Evolutionary conservation across 2,113 vertebrate genomes (phyloP).

Genomic region (Perca schrenkii): DNA sequence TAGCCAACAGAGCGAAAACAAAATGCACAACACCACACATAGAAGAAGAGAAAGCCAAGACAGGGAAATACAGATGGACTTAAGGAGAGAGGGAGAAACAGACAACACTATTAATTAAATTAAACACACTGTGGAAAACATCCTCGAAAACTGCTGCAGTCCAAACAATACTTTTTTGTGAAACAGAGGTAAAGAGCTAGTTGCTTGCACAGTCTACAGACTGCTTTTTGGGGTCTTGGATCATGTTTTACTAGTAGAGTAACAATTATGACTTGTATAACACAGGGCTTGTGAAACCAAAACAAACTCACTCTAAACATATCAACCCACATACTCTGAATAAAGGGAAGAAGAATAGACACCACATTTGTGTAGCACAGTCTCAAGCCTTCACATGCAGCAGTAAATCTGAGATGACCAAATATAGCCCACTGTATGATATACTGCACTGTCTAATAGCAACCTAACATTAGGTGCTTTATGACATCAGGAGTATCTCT

Average conservation of each 20-base stretch:
- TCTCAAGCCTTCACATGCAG: not conserved
- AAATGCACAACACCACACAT: constrained; percentile 48
- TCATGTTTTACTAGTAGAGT: not conserved
- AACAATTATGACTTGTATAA: not conserved
- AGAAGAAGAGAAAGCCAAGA: not conserved
- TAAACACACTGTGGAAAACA: constrained; percentile 29
- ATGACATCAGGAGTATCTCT: not conserved
- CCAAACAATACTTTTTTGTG: constrained; percentile 7
- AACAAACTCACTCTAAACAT: constrained; percentile 4
- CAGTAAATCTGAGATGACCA: constrained; percentile 7
- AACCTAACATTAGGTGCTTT: not conserved
- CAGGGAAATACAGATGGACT: constrained; percentile 8
- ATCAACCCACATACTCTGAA: not conserved
- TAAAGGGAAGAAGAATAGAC: not conserved
- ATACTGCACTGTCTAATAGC: not conserved
- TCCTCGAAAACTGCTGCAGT: constrained; percentile 1
- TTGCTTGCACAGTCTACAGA: not conserved
- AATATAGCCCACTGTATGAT: not conserved
- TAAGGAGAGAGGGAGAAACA: not conserved
- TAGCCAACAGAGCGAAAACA: constrained; percentile 62
- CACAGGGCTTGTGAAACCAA: not conserved
- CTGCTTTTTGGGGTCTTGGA: not conserved
- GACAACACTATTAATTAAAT: constrained; percentile 38
- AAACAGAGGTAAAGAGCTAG: not conserved
- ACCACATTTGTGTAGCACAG: not conserved